Percentiles rank a stretch among this genome's conserved stretches.
These are phyloP conservation scores for Martes martes DNA, from an alignment of 2,113 vertebrate species.

Conservation along the genomic window DNA sequence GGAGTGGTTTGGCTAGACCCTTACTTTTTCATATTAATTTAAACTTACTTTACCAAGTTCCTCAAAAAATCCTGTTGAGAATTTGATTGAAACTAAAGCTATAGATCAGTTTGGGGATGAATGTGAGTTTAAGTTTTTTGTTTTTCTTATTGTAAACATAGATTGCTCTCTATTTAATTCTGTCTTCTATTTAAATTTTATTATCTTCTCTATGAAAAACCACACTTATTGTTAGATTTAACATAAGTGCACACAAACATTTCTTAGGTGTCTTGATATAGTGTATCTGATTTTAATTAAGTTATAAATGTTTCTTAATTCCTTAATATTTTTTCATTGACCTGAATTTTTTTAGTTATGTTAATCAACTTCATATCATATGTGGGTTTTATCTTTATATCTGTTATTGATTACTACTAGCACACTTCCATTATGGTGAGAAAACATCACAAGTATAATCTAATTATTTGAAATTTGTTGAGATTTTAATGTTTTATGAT, in stretches of 20 bases:
- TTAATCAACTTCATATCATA: not conserved
- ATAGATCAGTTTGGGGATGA: not conserved
- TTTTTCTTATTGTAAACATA: not conserved
- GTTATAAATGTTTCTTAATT: not conserved
- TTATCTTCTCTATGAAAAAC: not conserved
- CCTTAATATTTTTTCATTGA: not conserved
- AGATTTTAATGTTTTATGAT: not conserved
- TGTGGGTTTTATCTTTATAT: not conserved
- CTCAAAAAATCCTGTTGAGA: not conserved
- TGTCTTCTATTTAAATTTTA: not conserved
- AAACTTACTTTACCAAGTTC: not conserved
- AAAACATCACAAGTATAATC: not conserved
- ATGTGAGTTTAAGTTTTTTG: not conserved
- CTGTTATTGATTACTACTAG: not conserved
- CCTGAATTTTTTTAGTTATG: not conserved
- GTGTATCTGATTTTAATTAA: not conserved
- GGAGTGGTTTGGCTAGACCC: not conserved
- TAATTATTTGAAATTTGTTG: not conserved
- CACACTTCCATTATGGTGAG: not conserved
- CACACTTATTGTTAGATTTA: not conserved
- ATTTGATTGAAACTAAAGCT: not conserved
- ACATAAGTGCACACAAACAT: not conserved
- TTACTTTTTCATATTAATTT: not conserved
- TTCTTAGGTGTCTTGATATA: not conserved
- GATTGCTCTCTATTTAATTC: not conserved